Conservation (phyloP, 2,797 vertebrate genomes). For the Jordanella pulchra region DNA sequence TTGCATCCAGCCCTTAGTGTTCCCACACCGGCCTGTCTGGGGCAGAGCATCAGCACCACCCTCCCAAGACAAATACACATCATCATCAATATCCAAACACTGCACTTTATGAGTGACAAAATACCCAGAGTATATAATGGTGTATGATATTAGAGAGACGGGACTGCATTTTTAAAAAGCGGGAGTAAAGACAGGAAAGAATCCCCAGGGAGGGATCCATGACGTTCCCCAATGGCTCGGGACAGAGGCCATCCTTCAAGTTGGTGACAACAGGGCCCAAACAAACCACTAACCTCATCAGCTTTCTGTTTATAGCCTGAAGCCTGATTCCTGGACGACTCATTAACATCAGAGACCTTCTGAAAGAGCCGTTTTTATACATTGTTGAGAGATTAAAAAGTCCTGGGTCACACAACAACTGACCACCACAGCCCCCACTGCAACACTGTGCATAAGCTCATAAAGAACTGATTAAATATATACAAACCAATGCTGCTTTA, state of each 20-base stretch:
- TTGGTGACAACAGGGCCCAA: constrained; percentile 71
- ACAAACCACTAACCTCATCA: constrained; percentile 76
- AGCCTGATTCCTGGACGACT: constrained; percentile 64
- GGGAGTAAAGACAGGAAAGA: constrained; percentile 17
- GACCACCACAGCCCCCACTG: constrained; percentile 30
- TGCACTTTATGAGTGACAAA: constrained; percentile 35
- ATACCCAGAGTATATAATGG: constrained; percentile 17
- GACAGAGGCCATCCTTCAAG: constrained; percentile 72
- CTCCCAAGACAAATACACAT: constrained; percentile 33
- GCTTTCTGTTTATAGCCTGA: constrained; percentile 65
- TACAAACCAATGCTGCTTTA: neutral
- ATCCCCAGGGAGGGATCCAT: constrained; percentile 31
- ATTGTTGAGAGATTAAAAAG: constrained; percentile 71
- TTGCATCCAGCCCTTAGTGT: constrained; percentile 73
- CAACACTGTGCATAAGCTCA: constrained; percentile 7
- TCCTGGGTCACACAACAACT: constrained; percentile 69
- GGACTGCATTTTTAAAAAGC: constrained; percentile 17
- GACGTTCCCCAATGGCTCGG: constrained; percentile 42
- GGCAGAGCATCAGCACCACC: constrained; percentile 68
- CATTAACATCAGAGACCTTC: constrained; percentile 73
- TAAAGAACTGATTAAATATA: constrained; percentile 3
- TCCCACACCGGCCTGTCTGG: constrained; percentile 86
- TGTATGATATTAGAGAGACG: constrained; percentile 10
- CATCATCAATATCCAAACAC: constrained; percentile 23
- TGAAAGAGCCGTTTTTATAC: constrained; percentile 49